Conservation (phyloP, 2,797 vertebrate genomes). For the Acropternis orthonyx region DNA sequence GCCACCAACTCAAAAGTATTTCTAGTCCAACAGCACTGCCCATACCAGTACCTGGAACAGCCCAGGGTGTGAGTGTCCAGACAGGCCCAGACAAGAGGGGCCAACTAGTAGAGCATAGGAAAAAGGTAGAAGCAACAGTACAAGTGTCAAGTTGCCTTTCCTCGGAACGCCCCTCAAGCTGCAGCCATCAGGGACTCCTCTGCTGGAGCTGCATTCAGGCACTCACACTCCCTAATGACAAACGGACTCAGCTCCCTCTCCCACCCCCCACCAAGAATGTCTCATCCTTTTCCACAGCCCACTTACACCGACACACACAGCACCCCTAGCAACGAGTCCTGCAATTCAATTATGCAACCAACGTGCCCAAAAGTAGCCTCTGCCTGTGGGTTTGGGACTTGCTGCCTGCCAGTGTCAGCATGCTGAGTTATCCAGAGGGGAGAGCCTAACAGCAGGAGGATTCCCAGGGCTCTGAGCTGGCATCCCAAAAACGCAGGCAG, state of each 20-base stretch:
- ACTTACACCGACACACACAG: background rate
- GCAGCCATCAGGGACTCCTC: background rate
- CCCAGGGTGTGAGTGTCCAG: background rate
- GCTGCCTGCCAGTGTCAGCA: background rate
- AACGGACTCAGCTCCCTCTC: background rate
- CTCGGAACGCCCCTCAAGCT: background rate
- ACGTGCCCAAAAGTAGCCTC: background rate
- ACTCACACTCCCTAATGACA: background rate
- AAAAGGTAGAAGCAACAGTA: background rate
- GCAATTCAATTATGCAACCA: background rate
- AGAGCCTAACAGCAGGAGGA: background rate
- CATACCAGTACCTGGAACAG: background rate
- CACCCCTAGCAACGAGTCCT: background rate
- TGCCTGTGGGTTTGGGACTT: background rate
- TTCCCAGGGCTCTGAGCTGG: background rate
- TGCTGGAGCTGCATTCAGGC: background rate
- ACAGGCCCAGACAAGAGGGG: background rate
- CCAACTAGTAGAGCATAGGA: fast-evolving
- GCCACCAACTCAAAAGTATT: background rate
- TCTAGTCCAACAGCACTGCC: background rate
- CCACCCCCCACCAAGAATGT: background rate
- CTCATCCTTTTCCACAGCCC: background rate
- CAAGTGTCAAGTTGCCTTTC: background rate
- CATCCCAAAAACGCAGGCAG: background rate
- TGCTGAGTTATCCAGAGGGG: background rate